phyloP scores from a whole-genome alignment of 2,113 vertebrate genomes.

The Chaetops frenatus region DNA sequence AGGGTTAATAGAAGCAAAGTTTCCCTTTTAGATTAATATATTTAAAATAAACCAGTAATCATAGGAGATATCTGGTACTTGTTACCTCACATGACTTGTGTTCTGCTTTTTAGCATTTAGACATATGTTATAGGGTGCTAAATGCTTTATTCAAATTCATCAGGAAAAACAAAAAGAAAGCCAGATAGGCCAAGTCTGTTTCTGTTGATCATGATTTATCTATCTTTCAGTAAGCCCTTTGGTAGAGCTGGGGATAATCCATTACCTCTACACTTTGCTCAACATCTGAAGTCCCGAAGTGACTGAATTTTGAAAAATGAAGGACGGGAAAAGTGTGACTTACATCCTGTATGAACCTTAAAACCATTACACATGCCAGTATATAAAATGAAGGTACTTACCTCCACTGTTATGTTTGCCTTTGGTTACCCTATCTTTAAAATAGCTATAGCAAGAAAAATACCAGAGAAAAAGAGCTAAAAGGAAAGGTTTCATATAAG shows the following conservation, averaged over 20 bases:
- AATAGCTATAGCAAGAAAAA: not conserved
- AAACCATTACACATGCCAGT: not conserved
- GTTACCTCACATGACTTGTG: not conserved
- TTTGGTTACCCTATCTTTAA: not conserved
- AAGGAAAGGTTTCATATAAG: not conserved
- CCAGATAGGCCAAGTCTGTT: not conserved
- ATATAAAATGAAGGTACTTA: not conserved
- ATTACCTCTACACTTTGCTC: not conserved
- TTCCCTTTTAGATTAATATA: not conserved
- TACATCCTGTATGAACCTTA: not conserved
- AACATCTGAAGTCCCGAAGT: not conserved
- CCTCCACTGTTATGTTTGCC: not conserved
- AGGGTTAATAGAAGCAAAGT: not conserved
- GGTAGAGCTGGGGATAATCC: not conserved
- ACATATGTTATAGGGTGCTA: not conserved
- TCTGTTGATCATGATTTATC: slow-evolving; percentile 21
- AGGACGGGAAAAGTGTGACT: not conserved
- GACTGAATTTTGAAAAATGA: slow-evolving; percentile 36
- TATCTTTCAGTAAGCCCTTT: not conserved
- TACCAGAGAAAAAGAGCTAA: not conserved
- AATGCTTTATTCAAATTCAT: not conserved
- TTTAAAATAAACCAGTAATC: not conserved
- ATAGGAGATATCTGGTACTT: not conserved
- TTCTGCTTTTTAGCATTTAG: not conserved
- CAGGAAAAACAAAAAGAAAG: not conserved